Base-by-base conservation (phyloP, 2,113 vertebrate species). In the Candoia aspera region DNA sequence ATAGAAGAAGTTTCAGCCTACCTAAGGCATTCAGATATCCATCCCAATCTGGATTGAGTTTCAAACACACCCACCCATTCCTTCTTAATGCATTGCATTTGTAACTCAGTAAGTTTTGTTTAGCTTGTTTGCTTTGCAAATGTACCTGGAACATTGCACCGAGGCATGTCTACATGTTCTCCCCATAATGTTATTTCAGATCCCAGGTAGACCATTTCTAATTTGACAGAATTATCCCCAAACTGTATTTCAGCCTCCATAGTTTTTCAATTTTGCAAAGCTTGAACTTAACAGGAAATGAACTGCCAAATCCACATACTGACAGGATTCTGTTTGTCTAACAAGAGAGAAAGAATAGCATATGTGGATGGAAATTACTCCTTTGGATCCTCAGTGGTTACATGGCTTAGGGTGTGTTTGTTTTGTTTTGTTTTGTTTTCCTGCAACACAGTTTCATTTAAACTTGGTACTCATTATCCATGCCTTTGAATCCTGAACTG, bases 251-350 rank as follows among this genome's bases (percentile, higher is more conserved):
- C 55, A 84, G 73, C 73, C 46, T 37, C 55, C 3, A 42, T 84
- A 42, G 55, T 83, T 90, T 60, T 26, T 84, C 57, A 29, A 90
- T 90, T 90, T 85, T 53, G 79, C 79, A 84, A 85, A 62, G 15
- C 73, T 19, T 85, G 83, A 85, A n/a, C 24, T 3, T 19, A 90
- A 49, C 37, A 10, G 37, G 53, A 84, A 90, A 90, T 49, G 33
- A 57, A 90, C 17, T 84, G 49, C 89, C 89, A 90, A 13, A 55
- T 49, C 15, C 42, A 57, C 55, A 90, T 6, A 57, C 15, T 37
- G 59, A 84, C 37, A 59, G 26, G 11, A 84, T 49, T 58, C 21
- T 89, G 53, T 54, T 73, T 8, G 33, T 54, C 10, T 54, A 68
- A 53, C 60, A 9, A n/a, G 60, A 68, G 59, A 68, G 15, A 89